Conservation (phyloP, 2,113 vertebrate genomes). For the Leptobrachium leishanense region DNA sequence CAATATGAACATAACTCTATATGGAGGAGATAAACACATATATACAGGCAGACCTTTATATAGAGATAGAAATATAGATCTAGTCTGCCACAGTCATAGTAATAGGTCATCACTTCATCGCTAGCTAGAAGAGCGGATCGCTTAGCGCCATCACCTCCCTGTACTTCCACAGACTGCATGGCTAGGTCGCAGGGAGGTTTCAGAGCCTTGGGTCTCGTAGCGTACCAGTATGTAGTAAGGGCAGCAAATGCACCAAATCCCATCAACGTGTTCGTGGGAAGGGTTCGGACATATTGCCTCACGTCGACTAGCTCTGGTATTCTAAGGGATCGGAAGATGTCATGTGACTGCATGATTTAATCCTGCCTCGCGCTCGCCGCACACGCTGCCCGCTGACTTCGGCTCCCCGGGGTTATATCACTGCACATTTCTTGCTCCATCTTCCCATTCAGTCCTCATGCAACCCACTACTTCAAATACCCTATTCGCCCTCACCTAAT, state of each 20-base stretch:
- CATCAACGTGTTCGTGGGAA: slow-evolving; percentile 88
- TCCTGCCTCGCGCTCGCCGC: too few species aligned
- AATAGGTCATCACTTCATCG: slow-evolving; percentile 66
- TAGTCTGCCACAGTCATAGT: too few species aligned
- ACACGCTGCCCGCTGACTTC: too few species aligned
- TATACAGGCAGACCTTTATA: too few species aligned
- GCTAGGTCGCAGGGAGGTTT: slow-evolving; percentile 86
- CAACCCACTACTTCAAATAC: too few species aligned
- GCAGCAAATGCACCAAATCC: slow-evolving; percentile 91
- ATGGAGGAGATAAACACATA: too few species aligned
- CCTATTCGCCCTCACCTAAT: too few species aligned
- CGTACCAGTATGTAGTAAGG: slow-evolving; percentile 92
- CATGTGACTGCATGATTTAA: slow-evolving; percentile 87
- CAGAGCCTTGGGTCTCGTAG: slow-evolving; percentile 84
- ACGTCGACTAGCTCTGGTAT: slow-evolving; percentile 90
- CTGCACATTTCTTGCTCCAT: too few species aligned
- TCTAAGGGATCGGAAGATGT: slow-evolving; percentile 85
- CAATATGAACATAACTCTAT: too few species aligned
- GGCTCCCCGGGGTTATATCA: too few species aligned
- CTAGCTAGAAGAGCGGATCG: slow-evolving; percentile 74
- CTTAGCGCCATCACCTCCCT: slow-evolving; percentile 75
- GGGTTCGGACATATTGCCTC: slow-evolving; percentile 82
- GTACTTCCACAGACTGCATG: slow-evolving; percentile 86
- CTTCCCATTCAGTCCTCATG: too few species aligned
- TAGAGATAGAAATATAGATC: too few species aligned